phyloP scores from a whole-genome alignment of 2,113 vertebrate species.

The Channa maculata region DNA sequence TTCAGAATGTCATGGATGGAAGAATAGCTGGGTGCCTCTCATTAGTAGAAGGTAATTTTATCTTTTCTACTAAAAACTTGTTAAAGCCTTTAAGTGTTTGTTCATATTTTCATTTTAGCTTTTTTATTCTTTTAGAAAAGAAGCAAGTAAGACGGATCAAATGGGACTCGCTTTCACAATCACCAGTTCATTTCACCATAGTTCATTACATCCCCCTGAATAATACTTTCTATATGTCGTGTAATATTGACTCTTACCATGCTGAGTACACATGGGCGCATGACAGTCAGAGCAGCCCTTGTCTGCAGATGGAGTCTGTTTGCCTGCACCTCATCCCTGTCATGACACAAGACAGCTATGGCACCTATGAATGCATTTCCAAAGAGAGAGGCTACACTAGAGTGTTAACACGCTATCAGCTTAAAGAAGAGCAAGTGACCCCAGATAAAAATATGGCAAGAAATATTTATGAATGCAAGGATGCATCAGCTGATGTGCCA shows the following conservation, averaged over 20 bases:
- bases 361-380: conserved; percentile 76
- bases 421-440: conserved; percentile 9
- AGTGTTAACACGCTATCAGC: conserved; percentile 66
- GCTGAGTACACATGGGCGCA: conserved; percentile 82
- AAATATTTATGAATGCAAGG: neutral
- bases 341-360: conserved; percentile 66
- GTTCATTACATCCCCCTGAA: conserved; percentile 56
- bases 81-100: neutral
- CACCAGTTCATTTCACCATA: neutral
- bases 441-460: rapidly evolving
- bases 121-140: conserved; percentile 30
- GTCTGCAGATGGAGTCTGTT: conserved; percentile 69
- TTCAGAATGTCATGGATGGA: conserved; percentile 77
- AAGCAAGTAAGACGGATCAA: conserved; percentile 36
- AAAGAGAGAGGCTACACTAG: conserved; percentile 72
- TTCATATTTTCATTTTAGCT: neutral
- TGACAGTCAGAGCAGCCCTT: conserved; percentile 39
- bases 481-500: conserved; percentile 9
- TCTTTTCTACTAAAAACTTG: neutral
- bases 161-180: conserved; percentile 21
- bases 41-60: conserved; percentile 53
- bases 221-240: conserved; percentile 81
- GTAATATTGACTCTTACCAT: conserved; percentile 83
- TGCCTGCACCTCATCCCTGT: conserved; percentile 81
- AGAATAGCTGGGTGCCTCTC: conserved; percentile 58